phyloP scores from a whole-genome alignment of 2,888 invertebrate genomes.

The Andricus curvator region DNA sequence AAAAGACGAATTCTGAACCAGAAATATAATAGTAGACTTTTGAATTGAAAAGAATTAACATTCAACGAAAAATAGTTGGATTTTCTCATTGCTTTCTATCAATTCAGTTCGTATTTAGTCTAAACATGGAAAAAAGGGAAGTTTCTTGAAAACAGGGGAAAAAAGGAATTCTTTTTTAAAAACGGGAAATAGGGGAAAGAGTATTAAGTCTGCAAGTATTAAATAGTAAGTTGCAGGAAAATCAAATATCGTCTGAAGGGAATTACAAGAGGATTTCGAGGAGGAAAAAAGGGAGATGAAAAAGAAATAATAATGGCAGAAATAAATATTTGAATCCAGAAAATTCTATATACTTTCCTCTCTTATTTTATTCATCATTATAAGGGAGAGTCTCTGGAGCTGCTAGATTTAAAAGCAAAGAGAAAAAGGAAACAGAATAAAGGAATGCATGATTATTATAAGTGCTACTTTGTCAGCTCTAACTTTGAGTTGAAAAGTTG shows the following conservation, averaged over 20 bases:
- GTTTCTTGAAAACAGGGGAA: too few species aligned
- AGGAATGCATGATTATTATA: not conserved
- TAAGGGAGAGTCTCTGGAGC: not conserved
- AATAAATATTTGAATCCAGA: not conserved
- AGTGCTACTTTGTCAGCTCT: not conserved
- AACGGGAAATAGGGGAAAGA: too few species aligned
- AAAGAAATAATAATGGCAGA: not conserved
- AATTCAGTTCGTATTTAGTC: too few species aligned
- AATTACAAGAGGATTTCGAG: not conserved
- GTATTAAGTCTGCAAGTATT: too few species aligned
- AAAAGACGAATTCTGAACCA: too few species aligned
- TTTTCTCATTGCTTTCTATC: too few species aligned
- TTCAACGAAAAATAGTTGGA: too few species aligned
- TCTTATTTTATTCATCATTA: not conserved
- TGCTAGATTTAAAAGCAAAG: not conserved
- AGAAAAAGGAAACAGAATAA: not conserved
- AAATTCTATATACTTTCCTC: not conserved
- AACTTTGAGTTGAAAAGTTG: not conserved
- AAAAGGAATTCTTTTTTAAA: too few species aligned
- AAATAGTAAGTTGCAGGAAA: not conserved
- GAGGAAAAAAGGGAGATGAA: not conserved
- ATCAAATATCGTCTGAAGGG: not conserved
- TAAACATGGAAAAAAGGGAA: too few species aligned
- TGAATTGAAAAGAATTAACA: too few species aligned
- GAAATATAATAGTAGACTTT: too few species aligned